phyloP scores from a whole-genome alignment of 2,888 invertebrate genomes.

The Leptopilina myrica region DNA sequence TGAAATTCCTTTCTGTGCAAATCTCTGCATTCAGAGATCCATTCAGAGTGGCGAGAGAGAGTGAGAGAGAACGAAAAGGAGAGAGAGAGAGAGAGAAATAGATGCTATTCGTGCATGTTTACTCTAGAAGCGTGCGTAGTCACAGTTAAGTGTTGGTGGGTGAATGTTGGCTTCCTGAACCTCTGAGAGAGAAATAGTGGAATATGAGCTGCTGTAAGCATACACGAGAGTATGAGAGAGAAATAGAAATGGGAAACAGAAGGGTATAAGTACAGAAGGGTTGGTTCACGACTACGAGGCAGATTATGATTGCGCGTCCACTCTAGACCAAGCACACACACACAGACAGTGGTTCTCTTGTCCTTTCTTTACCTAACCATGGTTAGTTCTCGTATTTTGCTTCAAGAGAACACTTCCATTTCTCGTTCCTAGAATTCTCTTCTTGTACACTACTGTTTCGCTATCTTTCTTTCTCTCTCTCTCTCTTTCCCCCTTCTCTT shows the following conservation, averaged over 20 bases:
- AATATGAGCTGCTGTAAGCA: conserved; percentile 17
- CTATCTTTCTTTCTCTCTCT: not conserved
- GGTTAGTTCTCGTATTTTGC: not conserved
- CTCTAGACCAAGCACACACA: conserved; percentile 30
- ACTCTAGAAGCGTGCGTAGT: conserved; percentile 32
- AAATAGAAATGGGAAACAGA: conserved; percentile 43
- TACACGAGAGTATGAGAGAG: not conserved
- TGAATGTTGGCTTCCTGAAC: conserved; percentile 29
- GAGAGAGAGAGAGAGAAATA: conserved; percentile 15
- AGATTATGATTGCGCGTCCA: conserved; percentile 57
- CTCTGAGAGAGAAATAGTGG: conserved; percentile 15
- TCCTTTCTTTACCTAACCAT: not conserved
- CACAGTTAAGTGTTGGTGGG: conserved; percentile 14
- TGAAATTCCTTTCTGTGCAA: conserved; percentile 19
- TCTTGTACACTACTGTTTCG: conserved; percentile 33
- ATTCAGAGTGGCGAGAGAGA: conserved; percentile 9
- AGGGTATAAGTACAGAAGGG: conserved; percentile 29
- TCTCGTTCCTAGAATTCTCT: conserved; percentile 26
- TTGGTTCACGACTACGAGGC: conserved; percentile 48
- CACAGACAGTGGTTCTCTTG: conserved; percentile 46
- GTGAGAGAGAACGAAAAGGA: not conserved
- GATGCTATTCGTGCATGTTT: conserved; percentile 29
- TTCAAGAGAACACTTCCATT: conserved; percentile 6
- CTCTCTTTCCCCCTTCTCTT: conserved; percentile 21
- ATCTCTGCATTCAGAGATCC: conserved; percentile 25